Conservation (phyloP, 1,140 invertebrate genomes). For the Lordiphosa stackelbergi region DNA sequence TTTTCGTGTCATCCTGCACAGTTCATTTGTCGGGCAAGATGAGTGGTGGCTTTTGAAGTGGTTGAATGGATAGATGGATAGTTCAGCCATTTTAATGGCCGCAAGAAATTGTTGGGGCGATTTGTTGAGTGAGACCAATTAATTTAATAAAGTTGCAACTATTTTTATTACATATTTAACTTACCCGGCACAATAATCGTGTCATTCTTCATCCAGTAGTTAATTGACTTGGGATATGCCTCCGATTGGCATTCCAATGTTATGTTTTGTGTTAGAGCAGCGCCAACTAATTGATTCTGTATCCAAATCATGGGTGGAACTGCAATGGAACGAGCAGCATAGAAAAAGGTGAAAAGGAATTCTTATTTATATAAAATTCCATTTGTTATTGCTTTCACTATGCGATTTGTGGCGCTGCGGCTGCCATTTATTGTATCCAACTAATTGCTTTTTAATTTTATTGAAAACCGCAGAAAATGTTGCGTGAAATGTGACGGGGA, state of each 20-base stretch:
- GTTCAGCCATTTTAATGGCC: conserved; percentile 30
- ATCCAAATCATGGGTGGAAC: conserved; percentile 92
- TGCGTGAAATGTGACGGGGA: conserved; percentile 10
- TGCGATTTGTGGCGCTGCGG: conserved; percentile 42
- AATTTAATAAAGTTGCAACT: neutral
- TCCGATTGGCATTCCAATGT: conserved; percentile 90
- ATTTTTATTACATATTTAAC: conserved; percentile 42
- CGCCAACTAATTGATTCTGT: conserved; percentile 89
- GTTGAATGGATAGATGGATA: conserved; percentile 27
- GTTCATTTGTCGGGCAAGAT: conserved; percentile 61
- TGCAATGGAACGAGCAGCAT: conserved; percentile 71
- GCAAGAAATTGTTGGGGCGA: conserved; percentile 14
- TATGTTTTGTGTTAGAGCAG: conserved; percentile 84
- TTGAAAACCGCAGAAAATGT: conserved; percentile 36
- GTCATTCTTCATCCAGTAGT: conserved; percentile 90
- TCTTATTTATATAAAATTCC: conserved; percentile 56
- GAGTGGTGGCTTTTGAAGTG: conserved; percentile 48
- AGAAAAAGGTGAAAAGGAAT: conserved; percentile 25
- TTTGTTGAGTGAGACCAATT: neutral
- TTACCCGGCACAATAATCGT: conserved; percentile 89
- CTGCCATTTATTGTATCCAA: conserved; percentile 55
- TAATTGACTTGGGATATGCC: conserved; percentile 91
- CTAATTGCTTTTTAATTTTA: conserved; percentile 74
- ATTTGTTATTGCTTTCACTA: conserved; percentile 29
- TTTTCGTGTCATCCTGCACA: conserved; percentile 41